Base-by-base conservation (phyloP, 2,888 invertebrate species). In the Xanthia icteritia region DNA sequence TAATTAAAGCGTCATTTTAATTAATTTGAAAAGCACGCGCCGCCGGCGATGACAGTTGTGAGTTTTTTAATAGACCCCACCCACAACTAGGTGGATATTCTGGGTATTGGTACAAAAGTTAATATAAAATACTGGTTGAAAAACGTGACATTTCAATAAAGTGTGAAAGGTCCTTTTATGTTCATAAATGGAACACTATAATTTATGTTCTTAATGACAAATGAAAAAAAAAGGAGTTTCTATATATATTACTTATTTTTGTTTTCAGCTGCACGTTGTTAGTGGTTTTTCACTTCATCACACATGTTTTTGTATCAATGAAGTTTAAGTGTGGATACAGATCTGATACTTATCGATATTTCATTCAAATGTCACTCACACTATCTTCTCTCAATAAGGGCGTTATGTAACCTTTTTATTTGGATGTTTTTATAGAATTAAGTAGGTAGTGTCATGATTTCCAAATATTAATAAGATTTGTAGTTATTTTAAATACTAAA, bases 1-100 rank as follows among this genome's bases (percentile, higher is more conserved):
- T 94, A 92, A 94, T 94, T 93, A 93, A 92, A 92, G 83, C 89
- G 91, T 92, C 91, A 88, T 92, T 92, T 92, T 93, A 92, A 94
- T 94, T 95, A 95, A 94, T 94, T 92, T 88, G 89, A 85, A 80
- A 83, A 87, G 90, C 93, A 92, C 93, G 91, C 91, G 92, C 89
- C 85, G 93, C 93, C 93, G 91, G 92, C 93, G 90, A 85, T 91
- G 92, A 92, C 93, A 94, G 93, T 92, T 94, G 92, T 84, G 82
- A 79, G 79, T 84, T 89, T 90, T 89, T 90, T 91, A 82, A 82
- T 79, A 73, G 74, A 78, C 84, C 81, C 79, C 85, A 85, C 86
- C 84, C 78, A 85, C 77, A 67, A 60, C 76, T 69, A 39, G 60
- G 31, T 61, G 42, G 51, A 70, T 68, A 72, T 78, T 82, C 69